Percentiles rank a stretch among this genome's conserved stretches.
Conservation (phyloP, 2,797 vertebrate species). For the Myotis daubentonii region DNA sequence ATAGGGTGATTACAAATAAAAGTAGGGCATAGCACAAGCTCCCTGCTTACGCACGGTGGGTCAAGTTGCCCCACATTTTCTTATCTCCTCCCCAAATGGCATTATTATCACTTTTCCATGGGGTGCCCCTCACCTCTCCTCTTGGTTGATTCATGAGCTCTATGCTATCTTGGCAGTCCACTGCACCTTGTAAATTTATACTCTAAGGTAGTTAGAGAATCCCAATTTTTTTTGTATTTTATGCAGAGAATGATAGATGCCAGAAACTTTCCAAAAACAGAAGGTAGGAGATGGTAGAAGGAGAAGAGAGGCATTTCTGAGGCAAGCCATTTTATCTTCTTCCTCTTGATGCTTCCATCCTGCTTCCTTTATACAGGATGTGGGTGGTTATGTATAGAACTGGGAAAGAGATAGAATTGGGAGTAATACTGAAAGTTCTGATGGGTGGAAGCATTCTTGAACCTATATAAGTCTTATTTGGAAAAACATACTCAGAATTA, state of each 20-base stretch:
- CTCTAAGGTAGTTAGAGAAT: not conserved
- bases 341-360: not conserved
- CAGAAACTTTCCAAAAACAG: not conserved
- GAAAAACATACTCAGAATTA: not conserved
- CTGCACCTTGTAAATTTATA: not conserved
- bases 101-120: not conserved
- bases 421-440: not conserved
- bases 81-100: not conserved
- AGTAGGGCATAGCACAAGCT: not conserved
- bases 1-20: not conserved
- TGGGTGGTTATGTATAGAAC: no score
- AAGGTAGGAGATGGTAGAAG: not conserved
- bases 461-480: not conserved
- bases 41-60: not conserved
- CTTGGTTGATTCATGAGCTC: not conserved
- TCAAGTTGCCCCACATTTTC: not conserved
- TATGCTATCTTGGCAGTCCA: fast-evolving
- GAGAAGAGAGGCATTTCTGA: not conserved
- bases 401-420: not conserved
- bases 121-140: not conserved
- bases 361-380: fast-evolving
- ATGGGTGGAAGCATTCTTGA: not conserved
- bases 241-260: not conserved
- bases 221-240: not conserved
- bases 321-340: not conserved